Percentiles rank a stretch among this genome's conserved stretches.
phyloP scores from a whole-genome alignment of 2,797 vertebrate genomes.

The Amazonetta brasiliensis region DNA sequence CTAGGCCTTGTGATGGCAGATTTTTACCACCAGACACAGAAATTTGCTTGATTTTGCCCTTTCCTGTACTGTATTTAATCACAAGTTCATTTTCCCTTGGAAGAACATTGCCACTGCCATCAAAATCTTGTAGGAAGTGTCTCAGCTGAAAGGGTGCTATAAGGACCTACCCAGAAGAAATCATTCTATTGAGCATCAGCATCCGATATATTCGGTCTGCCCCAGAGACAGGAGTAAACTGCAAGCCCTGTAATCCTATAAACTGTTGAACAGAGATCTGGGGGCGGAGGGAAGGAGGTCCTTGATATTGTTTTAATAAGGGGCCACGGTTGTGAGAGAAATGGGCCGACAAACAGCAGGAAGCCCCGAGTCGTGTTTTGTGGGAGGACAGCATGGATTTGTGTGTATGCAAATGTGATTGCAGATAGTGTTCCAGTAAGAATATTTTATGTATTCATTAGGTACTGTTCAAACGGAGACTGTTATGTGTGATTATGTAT shows the following conservation, averaged over 20 bases:
- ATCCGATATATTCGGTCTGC: not conserved
- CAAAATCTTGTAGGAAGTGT: not conserved
- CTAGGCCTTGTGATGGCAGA: not conserved
- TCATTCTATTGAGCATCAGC: not conserved
- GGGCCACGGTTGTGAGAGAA: not conserved
- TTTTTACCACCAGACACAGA: not conserved
- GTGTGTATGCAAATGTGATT: not conserved
- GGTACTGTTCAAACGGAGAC: not conserved
- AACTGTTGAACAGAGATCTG: not conserved
- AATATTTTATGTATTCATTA: not conserved
- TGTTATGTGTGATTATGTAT: not conserved
- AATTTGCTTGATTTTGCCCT: not conserved
- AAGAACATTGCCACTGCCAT: not conserved
- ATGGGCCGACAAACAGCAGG: accelerated
- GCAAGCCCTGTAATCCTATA: not conserved
- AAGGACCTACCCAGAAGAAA: not conserved
- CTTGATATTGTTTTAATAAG: not conserved
- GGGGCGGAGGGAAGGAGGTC: not conserved
- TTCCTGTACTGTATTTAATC: not conserved
- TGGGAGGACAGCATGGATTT: not conserved
- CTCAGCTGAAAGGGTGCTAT: not conserved
- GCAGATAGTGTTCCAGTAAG: not conserved
- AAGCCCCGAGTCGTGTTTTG: not conserved
- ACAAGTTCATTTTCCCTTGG: not conserved
- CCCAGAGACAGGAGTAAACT: not conserved